Percentiles rank a stretch among this genome's conserved stretches.
Evolutionary conservation across 37 sponge, comb jelly and placozoan species (phyloP).

Genomic region (Aphrocallistes beatrix): DNA sequence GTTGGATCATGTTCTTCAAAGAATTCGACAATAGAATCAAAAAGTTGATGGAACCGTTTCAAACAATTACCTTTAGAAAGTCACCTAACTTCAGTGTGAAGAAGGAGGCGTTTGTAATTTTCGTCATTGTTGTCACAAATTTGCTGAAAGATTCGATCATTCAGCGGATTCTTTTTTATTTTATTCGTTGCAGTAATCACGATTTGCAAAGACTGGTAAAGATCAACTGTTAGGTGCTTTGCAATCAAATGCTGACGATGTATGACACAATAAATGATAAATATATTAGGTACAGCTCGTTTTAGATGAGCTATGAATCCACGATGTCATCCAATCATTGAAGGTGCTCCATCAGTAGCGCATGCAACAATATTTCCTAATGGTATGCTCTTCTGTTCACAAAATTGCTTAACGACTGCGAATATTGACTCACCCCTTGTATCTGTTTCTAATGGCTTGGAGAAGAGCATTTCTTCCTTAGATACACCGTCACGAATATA

Average conservation of each 20-base stretch:
- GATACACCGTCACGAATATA: constrained; percentile 15
- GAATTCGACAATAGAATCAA: neutral
- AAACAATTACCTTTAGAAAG: neutral
- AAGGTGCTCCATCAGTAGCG: neutral
- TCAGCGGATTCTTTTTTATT: neutral
- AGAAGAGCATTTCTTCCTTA: constrained; percentile 12
- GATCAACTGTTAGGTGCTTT: neutral
- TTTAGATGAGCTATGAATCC: constrained; percentile 3
- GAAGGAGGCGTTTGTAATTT: constrained; percentile 1
- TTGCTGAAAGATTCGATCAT: constrained; percentile 7
- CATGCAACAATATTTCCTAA: neutral
- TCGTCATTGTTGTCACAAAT: constrained; percentile 2
- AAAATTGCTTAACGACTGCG: neutral
- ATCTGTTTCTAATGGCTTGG: constrained; percentile 19
- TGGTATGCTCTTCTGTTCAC: neutral
- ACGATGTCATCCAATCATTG: constrained; percentile 12
- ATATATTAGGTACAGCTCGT: neutral
- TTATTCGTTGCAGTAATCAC: neutral
- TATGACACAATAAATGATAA: neutral
- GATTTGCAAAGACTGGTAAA: constrained; percentile 5
- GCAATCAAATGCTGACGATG: neutral
- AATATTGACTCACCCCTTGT: neutral
- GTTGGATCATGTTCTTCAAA: neutral
- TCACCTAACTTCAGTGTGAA: constrained; percentile 14
- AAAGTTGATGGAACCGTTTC: neutral